Conservation (phyloP, 2,888 invertebrate genomes). For the Papilio protenor region DNA sequence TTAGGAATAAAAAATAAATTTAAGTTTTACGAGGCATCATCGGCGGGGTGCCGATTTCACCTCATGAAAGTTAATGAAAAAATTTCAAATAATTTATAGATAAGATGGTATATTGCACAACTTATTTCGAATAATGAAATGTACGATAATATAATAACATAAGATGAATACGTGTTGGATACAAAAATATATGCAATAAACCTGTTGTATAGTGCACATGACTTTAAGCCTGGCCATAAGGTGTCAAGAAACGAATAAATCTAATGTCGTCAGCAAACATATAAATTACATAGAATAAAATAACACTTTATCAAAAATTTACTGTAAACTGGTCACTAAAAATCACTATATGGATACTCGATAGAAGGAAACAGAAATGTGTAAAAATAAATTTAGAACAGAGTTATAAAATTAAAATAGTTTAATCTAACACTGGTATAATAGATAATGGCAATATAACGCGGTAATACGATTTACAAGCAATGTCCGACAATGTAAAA, state of each 20-base stretch:
- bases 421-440: background rate
- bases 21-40: background rate
- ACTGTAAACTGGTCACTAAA: background rate
- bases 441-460: background rate
- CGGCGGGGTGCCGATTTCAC: background rate
- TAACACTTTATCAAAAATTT: constrained; percentile 1
- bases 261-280: constrained; percentile 27
- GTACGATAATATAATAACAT: background rate
- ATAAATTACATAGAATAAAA: constrained; percentile 1
- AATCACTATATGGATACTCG: background rate
- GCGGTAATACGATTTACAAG: constrained; percentile 10
- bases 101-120: background rate
- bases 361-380: background rate
- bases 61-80: background rate
- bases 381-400: background rate
- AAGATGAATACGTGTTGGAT: constrained; percentile 44
- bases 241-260: constrained; percentile 29
- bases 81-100: background rate
- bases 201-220: constrained; percentile 16
- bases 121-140: background rate
- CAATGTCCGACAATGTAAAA: constrained; percentile 23
- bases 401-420: background rate
- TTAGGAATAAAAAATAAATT: background rate
- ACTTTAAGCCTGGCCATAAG: constrained; percentile 14
- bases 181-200: constrained; percentile 7